A percentile compares a stretch with the other conserved stretches of the same genome.
Evolutionary conservation across 2,888 invertebrate species (phyloP).

Genomic region (Pristionchus maxplancki): DNA sequence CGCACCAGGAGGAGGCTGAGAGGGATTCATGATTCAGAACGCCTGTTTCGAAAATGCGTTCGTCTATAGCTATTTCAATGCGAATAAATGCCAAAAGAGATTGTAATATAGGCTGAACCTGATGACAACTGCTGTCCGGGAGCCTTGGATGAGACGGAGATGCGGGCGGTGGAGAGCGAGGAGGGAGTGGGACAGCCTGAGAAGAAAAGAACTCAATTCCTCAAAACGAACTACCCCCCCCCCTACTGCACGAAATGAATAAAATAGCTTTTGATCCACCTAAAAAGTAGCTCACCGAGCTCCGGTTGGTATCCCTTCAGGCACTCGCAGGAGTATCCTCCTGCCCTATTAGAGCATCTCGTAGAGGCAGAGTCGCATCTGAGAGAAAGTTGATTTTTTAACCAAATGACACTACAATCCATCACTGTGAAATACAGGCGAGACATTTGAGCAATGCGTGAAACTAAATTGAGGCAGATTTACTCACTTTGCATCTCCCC

Average conservation of each 20-base stretch:
- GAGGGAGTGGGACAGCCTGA: slow-evolving; percentile 52
- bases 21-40: not conserved
- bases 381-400: not conserved
- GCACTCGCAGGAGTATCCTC: slow-evolving; percentile 76
- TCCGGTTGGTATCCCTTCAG: slow-evolving; percentile 74
- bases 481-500: slow-evolving; percentile 6
- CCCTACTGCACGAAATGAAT: no score
- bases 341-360: slow-evolving; percentile 73
- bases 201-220: no score
- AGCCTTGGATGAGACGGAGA: slow-evolving; percentile 51
- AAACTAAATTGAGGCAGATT: not conserved
- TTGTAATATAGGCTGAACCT: not conserved
- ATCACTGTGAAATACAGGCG: no score
- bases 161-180: slow-evolving; percentile 44
- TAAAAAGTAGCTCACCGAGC: slow-evolving; percentile 60
- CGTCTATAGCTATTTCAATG: no score
- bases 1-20: slow-evolving; percentile 56
- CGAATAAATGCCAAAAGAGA: no score
- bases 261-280: not conserved
- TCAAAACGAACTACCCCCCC: no score
- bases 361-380: slow-evolving; percentile 60
- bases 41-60: not conserved
- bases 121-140: slow-evolving; percentile 25
- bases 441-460: no score
- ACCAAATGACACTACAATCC: not conserved